A percentile compares a stretch with the other conserved stretches of the same genome.
These are phyloP conservation scores for Agrochola lota DNA, from an alignment of 2,888 invertebrate genomes.

Conservation along the genomic window DNA sequence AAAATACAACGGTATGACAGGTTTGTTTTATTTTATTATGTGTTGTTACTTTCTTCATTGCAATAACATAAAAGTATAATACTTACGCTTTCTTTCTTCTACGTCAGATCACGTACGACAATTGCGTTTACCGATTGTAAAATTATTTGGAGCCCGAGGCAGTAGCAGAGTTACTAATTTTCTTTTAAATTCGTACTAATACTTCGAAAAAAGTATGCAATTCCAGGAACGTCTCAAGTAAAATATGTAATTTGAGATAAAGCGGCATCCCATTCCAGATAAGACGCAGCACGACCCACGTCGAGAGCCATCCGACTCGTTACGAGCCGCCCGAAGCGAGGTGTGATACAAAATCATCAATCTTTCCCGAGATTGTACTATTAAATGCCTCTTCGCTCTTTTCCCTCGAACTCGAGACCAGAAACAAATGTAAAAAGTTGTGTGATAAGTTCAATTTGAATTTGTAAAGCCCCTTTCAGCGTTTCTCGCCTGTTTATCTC, in stretches of 20 bases:
- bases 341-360: constrained; percentile 91
- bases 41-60: constrained; percentile 26
- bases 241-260: constrained; percentile 91
- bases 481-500: constrained; percentile 91
- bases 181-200: constrained; percentile 74
- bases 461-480: constrained; percentile 91
- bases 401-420: constrained; percentile 89
- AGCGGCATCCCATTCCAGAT: constrained; percentile 89
- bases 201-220: constrained; percentile 80
- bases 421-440: constrained; percentile 91
- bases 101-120: background rate
- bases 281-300: constrained; percentile 89
- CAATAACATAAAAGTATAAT: constrained; percentile 34
- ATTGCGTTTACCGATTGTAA: constrained; percentile 1
- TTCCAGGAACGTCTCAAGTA: constrained; percentile 87
- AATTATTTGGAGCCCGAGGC: constrained; percentile 9
- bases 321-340: constrained; percentile 90
- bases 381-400: constrained; percentile 90
- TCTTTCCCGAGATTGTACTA: constrained; percentile 90
- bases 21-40: constrained; percentile 52
- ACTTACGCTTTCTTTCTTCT: constrained; percentile 4
- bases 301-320: constrained; percentile 89
- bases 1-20: constrained; percentile 38
- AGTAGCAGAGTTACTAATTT: constrained; percentile 61
- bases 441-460: constrained; percentile 91